Base-by-base conservation (phyloP, 2,113 vertebrate genomes). In the Aptenodytes patagonicus region DNA sequence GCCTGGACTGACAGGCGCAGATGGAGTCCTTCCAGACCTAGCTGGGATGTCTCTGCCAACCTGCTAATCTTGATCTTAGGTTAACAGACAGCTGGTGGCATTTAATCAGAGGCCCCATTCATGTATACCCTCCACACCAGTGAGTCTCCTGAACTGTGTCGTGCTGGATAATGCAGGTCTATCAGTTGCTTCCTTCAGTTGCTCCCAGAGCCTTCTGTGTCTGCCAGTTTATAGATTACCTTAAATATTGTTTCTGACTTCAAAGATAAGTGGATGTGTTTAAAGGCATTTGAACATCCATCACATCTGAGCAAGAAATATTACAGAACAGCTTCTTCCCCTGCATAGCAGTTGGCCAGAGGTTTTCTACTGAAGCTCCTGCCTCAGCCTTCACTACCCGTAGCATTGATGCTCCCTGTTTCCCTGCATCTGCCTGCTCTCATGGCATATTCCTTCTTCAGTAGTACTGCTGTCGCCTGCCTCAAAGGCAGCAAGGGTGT, bases 211-310 rank as follows among this genome's bases (percentile, higher is more conserved):
- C 46, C 40, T 86, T 86, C 77, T 54, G 40, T 70, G 76, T 58
- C 60, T 17, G 13, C 12, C 47, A 58, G 64, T 84, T 94, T 93
- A 90, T 13, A 61, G 76, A 94, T 84, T 66, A 66, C 58, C 83
- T 71, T 75, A 83, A 92, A 92, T 87, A 94, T 78, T 81, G 55
- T 62, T 95, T 87, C 83, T 92, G 93, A 91, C 83, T 89, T 92
- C 61, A 84, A 78, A 89, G 46, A 25, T 62, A 66, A 92, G 44
- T 79, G 46, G 21, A 71, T 58, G 22, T 31, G 36, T 73, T 87
- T 55, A 81, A 89, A 89, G 62, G 20, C 42, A 44, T 81, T 92
- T 73, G 86, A 89, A 87, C 79, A 87, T 55, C 80, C n/a, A 62
- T 87, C 89, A 92, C 8, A 51, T 58, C 29, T 78, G 42, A 92